phyloP scores from a whole-genome alignment of 2,888 invertebrate species.

The Epirrita christyi region DNA sequence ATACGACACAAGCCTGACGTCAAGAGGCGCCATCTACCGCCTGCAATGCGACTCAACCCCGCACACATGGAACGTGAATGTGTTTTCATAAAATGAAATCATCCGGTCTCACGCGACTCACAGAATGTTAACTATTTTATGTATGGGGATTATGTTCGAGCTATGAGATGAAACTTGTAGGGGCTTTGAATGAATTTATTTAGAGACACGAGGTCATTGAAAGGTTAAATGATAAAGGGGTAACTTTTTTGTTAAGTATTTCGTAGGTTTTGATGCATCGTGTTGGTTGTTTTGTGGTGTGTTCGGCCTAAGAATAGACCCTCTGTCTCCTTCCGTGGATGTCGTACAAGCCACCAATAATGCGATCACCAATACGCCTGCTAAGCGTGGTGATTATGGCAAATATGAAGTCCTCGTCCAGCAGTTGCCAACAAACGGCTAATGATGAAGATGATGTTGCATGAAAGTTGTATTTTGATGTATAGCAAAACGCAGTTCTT shows the following conservation, averaged over 20 bases:
- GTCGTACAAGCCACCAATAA: too few species aligned
- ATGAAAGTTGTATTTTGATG: too few species aligned
- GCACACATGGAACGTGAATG: conserved; percentile 36
- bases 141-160: conserved; percentile 17
- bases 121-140: conserved; percentile 48
- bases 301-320: too few species aligned
- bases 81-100: conserved; percentile 66
- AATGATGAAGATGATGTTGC: too few species aligned
- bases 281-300: too few species aligned
- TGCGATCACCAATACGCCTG: too few species aligned
- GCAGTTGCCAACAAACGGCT: too few species aligned
- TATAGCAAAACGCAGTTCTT: too few species aligned
- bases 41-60: conserved; percentile 29
- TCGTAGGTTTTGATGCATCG: too few species aligned
- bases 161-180: background rate
- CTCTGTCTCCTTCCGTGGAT: too few species aligned
- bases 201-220: conserved; percentile 6
- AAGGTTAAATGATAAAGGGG: background rate
- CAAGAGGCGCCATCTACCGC: conserved; percentile 36
- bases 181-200: conserved; percentile 20
- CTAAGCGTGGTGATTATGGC: too few species aligned
- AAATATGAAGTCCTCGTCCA: too few species aligned
- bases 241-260: background rate
- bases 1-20: background rate
- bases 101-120: conserved; percentile 50